A percentile compares a stretch with the other conserved stretches of the same genome.
Evolutionary conservation across 2,888 invertebrate genomes (phyloP).

Genomic region (Cabera pusaria): DNA sequence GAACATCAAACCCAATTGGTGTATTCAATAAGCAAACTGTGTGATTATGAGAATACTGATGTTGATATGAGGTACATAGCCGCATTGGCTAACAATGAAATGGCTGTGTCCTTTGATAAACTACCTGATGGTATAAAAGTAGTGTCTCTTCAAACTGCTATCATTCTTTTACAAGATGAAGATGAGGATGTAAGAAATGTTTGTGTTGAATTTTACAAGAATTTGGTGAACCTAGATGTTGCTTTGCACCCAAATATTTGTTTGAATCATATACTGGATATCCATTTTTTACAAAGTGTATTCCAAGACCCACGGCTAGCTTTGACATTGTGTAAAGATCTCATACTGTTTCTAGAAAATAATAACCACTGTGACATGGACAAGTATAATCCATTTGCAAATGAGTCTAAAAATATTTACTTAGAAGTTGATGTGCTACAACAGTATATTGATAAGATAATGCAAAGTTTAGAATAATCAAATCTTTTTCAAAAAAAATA

Average conservation of each 20-base stretch:
- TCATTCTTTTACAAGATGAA: slow-evolving; percentile 82
- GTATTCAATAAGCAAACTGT: slow-evolving; percentile 46
- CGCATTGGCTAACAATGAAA: slow-evolving; percentile 64
- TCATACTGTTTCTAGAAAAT: slow-evolving; percentile 38
- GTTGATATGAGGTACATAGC: slow-evolving; percentile 65
- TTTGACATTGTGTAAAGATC: slow-evolving; percentile 40
- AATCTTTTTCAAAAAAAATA: too few relatives aligned
- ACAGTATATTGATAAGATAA: slow-evolving; percentile 44
- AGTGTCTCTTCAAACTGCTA: slow-evolving; percentile 57
- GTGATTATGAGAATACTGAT: slow-evolving; percentile 58
- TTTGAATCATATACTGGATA: slow-evolving; percentile 50
- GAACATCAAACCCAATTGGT: slow-evolving; percentile 40
- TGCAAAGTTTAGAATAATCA: slow-evolving; percentile 24
- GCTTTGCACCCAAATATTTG: slow-evolving; percentile 59
- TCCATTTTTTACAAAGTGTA: slow-evolving; percentile 44
- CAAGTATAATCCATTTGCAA: slow-evolving; percentile 77
- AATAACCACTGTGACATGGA: slow-evolving; percentile 41
- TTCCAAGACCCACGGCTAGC: slow-evolving; percentile 42
- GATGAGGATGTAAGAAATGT: slow-evolving; percentile 72
- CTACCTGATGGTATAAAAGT: slow-evolving; percentile 53
- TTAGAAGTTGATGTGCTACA: slow-evolving; percentile 66
- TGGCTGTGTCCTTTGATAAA: slow-evolving; percentile 45
- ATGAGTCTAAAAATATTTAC: slow-evolving; percentile 75
- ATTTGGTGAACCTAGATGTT: slow-evolving; percentile 34
- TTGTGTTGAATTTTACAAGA: slow-evolving; percentile 57